These are phyloP conservation scores for Trichonephila inaurata DNA, from an alignment of 1,140 invertebrate species.

Conservation along the genomic window DNA sequence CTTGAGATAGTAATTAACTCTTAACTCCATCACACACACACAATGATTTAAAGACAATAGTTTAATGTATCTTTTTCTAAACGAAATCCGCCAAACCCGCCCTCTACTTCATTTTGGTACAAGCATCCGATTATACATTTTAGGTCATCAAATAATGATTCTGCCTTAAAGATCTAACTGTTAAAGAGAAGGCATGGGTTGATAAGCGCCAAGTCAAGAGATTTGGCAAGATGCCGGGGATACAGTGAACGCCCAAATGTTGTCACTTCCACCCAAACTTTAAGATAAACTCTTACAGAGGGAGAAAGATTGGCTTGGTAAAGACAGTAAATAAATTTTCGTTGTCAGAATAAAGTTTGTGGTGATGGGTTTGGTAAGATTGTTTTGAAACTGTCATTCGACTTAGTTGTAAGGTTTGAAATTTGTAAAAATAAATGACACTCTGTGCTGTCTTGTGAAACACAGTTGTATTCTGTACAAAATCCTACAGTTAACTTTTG, in stretches of 20 bases:
- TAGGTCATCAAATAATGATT: slow-evolving; percentile 64
- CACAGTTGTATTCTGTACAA: no score
- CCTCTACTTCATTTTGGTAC: slow-evolving; percentile 27
- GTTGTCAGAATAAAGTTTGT: background rate
- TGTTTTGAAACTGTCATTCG: background rate
- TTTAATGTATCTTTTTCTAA: background rate
- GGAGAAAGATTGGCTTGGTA: background rate
- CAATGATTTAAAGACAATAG: background rate
- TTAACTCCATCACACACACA: background rate
- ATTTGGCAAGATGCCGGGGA: slow-evolving; percentile 53
- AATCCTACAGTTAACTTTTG: no score
- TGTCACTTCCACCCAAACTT: slow-evolving; percentile 42
- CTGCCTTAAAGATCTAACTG: background rate
- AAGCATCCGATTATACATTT: slow-evolving; percentile 24
- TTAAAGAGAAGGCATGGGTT: background rate
- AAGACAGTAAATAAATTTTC: slow-evolving; percentile 27
- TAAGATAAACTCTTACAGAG: background rate
- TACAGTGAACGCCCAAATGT: slow-evolving; percentile 53
- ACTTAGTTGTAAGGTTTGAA: background rate
- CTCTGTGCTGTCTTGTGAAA: no score
- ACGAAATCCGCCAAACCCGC: background rate
- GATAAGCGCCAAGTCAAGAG: background rate
- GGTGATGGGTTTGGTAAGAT: background rate
- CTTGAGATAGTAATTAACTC: slow-evolving; percentile 10
- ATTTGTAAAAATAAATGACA: no score